A percentile compares a stretch with the other conserved stretches of the same genome.
Conservation (phyloP, 2,113 vertebrate species). For the Girardinichthys multiradiatus region DNA sequence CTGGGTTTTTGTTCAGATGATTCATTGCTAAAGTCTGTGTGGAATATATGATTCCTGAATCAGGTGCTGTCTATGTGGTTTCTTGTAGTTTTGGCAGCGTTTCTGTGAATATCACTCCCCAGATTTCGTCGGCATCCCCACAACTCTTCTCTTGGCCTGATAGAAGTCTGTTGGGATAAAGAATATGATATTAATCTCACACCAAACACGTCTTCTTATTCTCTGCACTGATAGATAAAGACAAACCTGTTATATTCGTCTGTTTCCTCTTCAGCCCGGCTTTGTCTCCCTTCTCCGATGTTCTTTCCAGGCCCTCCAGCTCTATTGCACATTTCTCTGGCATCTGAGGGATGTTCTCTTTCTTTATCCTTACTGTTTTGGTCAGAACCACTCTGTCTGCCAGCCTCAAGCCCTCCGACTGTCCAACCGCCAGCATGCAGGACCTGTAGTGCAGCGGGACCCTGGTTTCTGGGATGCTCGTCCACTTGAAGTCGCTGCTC, state of each 20-base stretch:
- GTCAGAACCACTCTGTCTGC: constrained; percentile 1
- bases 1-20: constrained; percentile 4
- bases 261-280: constrained; percentile 84
- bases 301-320: constrained; percentile 58
- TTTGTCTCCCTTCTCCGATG: constrained; percentile 22
- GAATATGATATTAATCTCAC: constrained; percentile 18
- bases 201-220: neutral
- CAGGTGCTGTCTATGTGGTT: constrained; percentile 16
- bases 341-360: constrained; percentile 69
- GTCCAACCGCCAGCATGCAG: neutral
- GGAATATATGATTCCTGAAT: constrained; percentile 58
- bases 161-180: constrained; percentile 86
- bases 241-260: constrained; percentile 88
- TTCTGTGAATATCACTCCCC: constrained; percentile 73
- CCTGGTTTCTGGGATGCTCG: constrained; percentile 71
- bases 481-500: constrained; percentile 85
- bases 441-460: constrained; percentile 78
- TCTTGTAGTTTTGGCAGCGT: constrained; percentile 22
- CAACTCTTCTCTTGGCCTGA: constrained; percentile 82
- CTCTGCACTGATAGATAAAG: neutral
- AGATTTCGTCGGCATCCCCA: constrained; percentile 78
- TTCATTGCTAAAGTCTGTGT: constrained; percentile 32
- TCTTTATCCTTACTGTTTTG: constrained; percentile 22
- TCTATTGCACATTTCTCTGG: neutral
- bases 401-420: neutral